These are phyloP conservation scores for Embidobia sp. DNA, from an alignment of 2,888 invertebrate species.

Conservation along the genomic window DNA sequence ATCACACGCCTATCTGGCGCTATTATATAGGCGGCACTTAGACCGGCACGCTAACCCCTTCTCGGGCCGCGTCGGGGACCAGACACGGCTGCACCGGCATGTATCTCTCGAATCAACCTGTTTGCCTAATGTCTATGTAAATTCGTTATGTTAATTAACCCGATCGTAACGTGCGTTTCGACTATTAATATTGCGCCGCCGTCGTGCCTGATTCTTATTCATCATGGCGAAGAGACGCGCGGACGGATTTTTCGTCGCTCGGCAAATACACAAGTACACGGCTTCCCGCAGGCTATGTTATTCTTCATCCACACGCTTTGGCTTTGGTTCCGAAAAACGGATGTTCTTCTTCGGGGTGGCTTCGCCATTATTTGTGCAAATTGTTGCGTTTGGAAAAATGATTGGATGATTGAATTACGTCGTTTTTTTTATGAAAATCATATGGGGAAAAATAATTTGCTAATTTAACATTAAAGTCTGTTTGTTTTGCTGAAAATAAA, in stretches of 20 bases:
- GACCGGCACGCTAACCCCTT: conserved; percentile 75
- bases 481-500: no score
- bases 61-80: conserved; percentile 38
- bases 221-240: conserved; percentile 23
- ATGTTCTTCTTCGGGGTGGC: no score
- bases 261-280: conserved; percentile 22
- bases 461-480: no score
- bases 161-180: conserved; percentile 76
- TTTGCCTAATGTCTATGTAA: conserved; percentile 80
- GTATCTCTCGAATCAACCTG: conserved; percentile 79
- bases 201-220: conserved; percentile 59
- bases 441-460: no score
- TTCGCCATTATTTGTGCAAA: no score
- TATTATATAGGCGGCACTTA: conserved; percentile 75
- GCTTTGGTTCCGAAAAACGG: no score
- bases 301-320: no score
- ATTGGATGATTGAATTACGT: no score
- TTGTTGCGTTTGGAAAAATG: no score
- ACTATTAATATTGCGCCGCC: conserved; percentile 63
- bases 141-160: conserved; percentile 79
- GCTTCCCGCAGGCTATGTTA: not conserved
- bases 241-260: conserved; percentile 24
- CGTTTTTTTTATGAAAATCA: no score
- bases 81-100: conserved; percentile 67
- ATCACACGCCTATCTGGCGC: conserved; percentile 77